Conservation (phyloP, 92 coral and sea anemone species). For the Phymanthus crucifer region DNA sequence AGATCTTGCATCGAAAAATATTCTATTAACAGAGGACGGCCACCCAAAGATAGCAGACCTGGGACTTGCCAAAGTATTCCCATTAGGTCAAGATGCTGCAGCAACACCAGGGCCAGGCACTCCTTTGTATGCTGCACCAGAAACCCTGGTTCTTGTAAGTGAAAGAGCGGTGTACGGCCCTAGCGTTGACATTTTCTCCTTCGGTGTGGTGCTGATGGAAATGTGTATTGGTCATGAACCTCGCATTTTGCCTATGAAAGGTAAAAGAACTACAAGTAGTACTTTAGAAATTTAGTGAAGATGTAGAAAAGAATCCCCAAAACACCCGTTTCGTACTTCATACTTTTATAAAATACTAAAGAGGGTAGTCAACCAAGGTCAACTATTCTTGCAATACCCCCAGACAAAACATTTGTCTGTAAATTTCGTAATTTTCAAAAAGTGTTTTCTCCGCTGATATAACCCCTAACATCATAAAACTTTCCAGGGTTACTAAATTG, state of each 20-base stretch:
- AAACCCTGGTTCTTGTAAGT: constrained; percentile 48
- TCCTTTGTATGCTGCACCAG: constrained; percentile 81
- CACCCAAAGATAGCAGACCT: constrained; percentile 78
- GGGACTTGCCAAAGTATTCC: constrained; percentile 72
- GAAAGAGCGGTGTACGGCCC: constrained; percentile 53
- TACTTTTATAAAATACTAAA: too few species aligned
- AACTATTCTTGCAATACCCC: too few species aligned
- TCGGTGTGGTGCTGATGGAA: constrained; percentile 68
- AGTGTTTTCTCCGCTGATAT: too few species aligned
- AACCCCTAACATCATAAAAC: too few species aligned
- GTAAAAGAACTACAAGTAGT: too few species aligned
- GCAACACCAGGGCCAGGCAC: constrained; percentile 75
- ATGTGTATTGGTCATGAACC: constrained; percentile 80
- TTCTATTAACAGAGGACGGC: constrained; percentile 34
- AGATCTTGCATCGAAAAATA: constrained; percentile 71
- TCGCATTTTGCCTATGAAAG: constrained; percentile 52
- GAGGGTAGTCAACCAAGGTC: too few species aligned
- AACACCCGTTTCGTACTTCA: too few species aligned
- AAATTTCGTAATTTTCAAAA: too few species aligned
- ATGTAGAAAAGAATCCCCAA: too few species aligned
- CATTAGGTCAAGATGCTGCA: constrained; percentile 55
- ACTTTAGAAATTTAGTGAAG: too few species aligned
- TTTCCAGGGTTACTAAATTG: too few species aligned
- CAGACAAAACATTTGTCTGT: too few species aligned
- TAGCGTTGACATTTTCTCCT: constrained; percentile 75